Evolutionary conservation across 2,113 vertebrate species (phyloP).

Genomic region (Epinephelus lanceolatus): DNA sequence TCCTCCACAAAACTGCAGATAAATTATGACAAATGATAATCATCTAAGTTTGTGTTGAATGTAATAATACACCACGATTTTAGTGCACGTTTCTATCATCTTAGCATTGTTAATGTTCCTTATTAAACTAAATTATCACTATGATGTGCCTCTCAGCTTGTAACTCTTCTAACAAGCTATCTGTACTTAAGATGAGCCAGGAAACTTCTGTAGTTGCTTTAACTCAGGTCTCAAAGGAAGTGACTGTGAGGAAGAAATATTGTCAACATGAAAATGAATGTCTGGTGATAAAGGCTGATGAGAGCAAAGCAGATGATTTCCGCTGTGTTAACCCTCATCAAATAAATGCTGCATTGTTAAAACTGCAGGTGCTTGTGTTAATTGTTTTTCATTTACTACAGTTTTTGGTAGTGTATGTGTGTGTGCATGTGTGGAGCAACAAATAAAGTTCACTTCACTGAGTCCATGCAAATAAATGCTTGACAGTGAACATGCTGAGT

Average conservation of each 20-base stretch:
- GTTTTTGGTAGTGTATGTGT: neutral
- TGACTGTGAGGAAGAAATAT: neutral
- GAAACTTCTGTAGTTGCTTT: neutral
- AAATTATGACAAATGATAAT: neutral
- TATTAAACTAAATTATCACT: neutral
- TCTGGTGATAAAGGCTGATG: neutral
- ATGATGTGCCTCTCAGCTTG: neutral
- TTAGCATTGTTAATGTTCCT: neutral
- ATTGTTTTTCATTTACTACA: neutral
- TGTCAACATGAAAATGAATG: neutral
- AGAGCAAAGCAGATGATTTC: neutral
- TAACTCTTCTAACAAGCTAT: neutral
- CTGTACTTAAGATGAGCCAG: neutral
- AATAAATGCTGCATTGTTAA: neutral
- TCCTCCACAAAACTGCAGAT: constrained; percentile 27
- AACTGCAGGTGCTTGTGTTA: neutral
- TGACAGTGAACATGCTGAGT: too few species aligned
- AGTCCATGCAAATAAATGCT: too few species aligned
- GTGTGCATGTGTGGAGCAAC: too few species aligned
- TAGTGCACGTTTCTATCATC: neutral
- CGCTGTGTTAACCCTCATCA: neutral
- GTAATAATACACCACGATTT: neutral
- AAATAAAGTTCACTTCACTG: too few species aligned
- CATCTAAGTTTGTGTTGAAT: neutral
- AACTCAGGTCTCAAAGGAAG: neutral